Evolutionary conservation across 2,797 vertebrate species (phyloP).

Genomic region (Epinephelus coioides): DNA sequence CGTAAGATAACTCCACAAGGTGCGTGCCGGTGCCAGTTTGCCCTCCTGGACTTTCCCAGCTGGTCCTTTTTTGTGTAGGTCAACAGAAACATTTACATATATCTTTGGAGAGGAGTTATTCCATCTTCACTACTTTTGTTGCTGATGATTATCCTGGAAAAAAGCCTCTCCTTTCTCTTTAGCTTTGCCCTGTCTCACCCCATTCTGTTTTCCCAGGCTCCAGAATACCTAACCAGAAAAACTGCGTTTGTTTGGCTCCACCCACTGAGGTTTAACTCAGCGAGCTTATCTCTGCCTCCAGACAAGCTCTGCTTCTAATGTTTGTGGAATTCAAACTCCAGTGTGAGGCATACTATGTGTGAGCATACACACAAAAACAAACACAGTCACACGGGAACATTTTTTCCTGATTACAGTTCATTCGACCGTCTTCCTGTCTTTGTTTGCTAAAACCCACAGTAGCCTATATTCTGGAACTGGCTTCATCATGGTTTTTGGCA

Average conservation of each 20-base stretch:
- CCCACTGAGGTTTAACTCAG: constrained; percentile 48
- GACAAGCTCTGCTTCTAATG: constrained; percentile 34
- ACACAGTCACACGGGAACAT: constrained; percentile 23
- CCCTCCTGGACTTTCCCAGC: neutral
- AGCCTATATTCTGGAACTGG: constrained; percentile 22
- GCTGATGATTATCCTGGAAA: neutral
- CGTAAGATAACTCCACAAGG: neutral
- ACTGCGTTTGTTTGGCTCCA: constrained; percentile 19
- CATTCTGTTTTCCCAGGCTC: neutral
- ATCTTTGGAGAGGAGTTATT: neutral
- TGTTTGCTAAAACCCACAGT: constrained; percentile 47
- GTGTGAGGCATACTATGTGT: constrained; percentile 14
- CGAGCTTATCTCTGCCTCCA: constrained; percentile 59
- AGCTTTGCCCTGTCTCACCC: neutral
- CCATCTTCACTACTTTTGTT: neutral
- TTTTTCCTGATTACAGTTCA: constrained; percentile 37
- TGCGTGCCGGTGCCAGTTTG: neutral
- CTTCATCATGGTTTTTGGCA: constrained; percentile 37
- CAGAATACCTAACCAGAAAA: constrained; percentile 1
- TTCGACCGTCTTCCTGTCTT: constrained; percentile 22
- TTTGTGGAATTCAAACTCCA: constrained; percentile 43
- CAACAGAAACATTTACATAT: neutral
- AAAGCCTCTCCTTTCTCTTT: neutral
- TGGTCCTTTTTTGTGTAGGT: neutral
- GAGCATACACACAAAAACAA: neutral